A percentile compares a stretch with the other conserved stretches of the same genome.
Conservation (phyloP, 1,140 invertebrate genomes). For the Macrobrachium nipponense region DNA sequence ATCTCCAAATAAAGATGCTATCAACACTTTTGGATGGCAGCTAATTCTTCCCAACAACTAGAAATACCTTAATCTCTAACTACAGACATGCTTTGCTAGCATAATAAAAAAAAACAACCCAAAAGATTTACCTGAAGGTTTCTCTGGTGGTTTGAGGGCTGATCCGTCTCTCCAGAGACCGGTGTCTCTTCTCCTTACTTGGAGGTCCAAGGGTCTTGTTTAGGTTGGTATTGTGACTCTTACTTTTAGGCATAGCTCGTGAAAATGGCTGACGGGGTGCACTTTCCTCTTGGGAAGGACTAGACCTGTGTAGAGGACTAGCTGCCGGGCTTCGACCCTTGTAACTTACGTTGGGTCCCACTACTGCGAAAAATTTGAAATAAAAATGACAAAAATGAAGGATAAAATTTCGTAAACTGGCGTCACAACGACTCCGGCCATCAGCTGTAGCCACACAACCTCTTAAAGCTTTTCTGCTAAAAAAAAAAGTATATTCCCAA, state of each 20-base stretch:
- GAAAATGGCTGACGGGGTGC: constrained; percentile 7
- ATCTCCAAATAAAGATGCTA: too few relatives aligned
- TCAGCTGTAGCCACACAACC: too few relatives aligned
- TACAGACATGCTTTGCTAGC: too few relatives aligned
- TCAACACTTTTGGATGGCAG: too few relatives aligned
- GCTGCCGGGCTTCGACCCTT: constrained; percentile 25
- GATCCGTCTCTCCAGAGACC: constrained; percentile 45
- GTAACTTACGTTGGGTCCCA: constrained; percentile 23
- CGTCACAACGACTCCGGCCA: too few relatives aligned
- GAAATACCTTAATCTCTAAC: too few relatives aligned
- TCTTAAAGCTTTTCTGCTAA: too few relatives aligned
- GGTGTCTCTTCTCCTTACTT: constrained; percentile 39
- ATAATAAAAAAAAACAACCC: too few relatives aligned
- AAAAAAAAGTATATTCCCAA: too few relatives aligned
- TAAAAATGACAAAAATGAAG: not conserved
- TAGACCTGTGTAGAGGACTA: constrained; percentile 27
- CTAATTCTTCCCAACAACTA: too few relatives aligned
- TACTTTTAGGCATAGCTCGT: constrained; percentile 47
- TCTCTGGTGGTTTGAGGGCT: constrained; percentile 26
- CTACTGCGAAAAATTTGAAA: not conserved
- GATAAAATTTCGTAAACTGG: not conserved
- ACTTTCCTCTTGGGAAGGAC: constrained; percentile 26
- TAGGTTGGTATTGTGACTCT: constrained; percentile 46
- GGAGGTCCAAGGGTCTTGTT: constrained; percentile 15
- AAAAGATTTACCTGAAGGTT: constrained; percentile 35